phyloP scores from a whole-genome alignment of 1,140 invertebrate species.

The Polyergus mexicanus region DNA sequence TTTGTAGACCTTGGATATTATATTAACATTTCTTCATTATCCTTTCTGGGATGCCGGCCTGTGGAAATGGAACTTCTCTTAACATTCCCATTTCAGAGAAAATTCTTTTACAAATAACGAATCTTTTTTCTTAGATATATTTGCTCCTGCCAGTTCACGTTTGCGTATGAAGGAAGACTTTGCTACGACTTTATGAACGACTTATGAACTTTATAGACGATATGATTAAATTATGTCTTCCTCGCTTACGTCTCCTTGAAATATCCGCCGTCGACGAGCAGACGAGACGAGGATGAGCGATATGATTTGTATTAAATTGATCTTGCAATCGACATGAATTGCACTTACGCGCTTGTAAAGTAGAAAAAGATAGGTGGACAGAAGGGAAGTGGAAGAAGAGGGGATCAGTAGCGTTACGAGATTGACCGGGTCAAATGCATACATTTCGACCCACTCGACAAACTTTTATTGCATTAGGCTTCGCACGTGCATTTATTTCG shows the following conservation, averaged over 20 bases:
- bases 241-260: background rate
- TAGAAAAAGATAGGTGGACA: conserved; percentile 14
- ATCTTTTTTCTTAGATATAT: background rate
- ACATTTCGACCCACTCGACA: conserved; percentile 82
- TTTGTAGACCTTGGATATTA: conserved; percentile 18
- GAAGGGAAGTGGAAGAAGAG: conserved; percentile 41
- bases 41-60: background rate
- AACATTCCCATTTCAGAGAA: background rate
- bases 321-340: conserved; percentile 69
- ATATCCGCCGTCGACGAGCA: conserved; percentile 9
- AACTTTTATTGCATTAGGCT: conserved; percentile 83
- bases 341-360: conserved; percentile 70
- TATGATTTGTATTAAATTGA: conserved; percentile 24
- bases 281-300: background rate
- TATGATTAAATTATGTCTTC: conserved; percentile 11
- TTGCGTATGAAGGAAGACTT: background rate
- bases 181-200: background rate
- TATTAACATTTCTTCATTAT: conserved; percentile 32
- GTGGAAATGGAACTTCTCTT: background rate
- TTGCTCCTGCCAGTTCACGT: background rate
- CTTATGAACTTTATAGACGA: background rate
- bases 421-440: conserved; percentile 84
- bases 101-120: background rate
- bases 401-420: conserved; percentile 77
- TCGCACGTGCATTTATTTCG: conserved; percentile 69